Base-by-base conservation (phyloP, 2,113 vertebrate species). In the Artemisiospiza belli region DNA sequence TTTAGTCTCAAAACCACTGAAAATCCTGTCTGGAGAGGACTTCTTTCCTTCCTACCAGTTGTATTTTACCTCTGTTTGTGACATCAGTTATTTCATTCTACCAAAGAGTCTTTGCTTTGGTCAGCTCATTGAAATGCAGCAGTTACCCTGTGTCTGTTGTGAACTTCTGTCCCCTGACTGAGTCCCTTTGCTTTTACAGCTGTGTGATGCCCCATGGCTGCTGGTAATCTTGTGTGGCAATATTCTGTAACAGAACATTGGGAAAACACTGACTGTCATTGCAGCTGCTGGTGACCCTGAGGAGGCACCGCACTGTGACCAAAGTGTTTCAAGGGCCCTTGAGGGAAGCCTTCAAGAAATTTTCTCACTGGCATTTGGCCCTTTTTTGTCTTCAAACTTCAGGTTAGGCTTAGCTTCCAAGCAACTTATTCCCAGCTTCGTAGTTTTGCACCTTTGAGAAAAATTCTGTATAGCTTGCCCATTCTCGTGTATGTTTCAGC, bases 281-380 rank as follows among this genome's bases (percentile, higher is more conserved):
- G 5, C 14, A 72, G 54, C 33, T 64, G 24, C 27, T 22, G 35
- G 41, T 2, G 11, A 57, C 27, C 12, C 5, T 0, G 0, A 52
- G 46, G 28, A 81, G 63, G 24, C 46, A 78, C 37, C 25, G 23
- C 6, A 46, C 52, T 55, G 19, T 23, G 49, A 22, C 44, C 10
- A 14, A 10, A 24, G 21, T 67, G 37, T 43, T 67, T 16, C 80
- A 70, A 74, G 8, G 4, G 4, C 13, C 23, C 25, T 51, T 13
- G 20, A 55, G 27, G 13, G 44, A 93, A 91, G 27, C 4, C 33
- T 58, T 46, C 23, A 63, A 81, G 16, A 66, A 66, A n/a, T 74
- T 92, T 83, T 51, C 20, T 81, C n/a, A 9, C 4, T 6, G 10
- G 15, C 5, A 21, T 22, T 61, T 93, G 31, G 10, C 25, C 52